Evolutionary conservation across 2,797 vertebrate species (phyloP), one percentile per base, ranked within the genome.

Genomic region (Amazonetta brasiliensis): DNA sequence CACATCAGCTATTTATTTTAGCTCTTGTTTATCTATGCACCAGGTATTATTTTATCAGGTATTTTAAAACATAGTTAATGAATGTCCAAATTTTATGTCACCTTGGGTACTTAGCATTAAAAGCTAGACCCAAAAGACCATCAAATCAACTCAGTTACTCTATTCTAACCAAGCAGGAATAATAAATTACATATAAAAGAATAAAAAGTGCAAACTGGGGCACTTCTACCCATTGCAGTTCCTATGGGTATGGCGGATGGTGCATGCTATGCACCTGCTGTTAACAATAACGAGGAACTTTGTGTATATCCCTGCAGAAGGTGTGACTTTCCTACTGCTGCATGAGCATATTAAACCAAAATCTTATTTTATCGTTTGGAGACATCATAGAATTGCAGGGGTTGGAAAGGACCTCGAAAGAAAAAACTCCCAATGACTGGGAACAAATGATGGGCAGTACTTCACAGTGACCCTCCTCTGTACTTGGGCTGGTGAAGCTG

Each of bases 401-500:
- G 41, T 43, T 43, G 41, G 41, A 43, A 43, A 43, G 41, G 41
- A 43, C 41, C 41, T 43, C 16, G 41, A 43, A 43, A 43, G 41
- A 39, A 6, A 5, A 39, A 43, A 8, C 41, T 43, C 41, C 41
- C 41, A 43, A 17, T 59, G 26, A 52, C 6, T 52, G 50, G 50
- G 50, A 28, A 52, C 2, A 9, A 28, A 7, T 3, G 26, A 74
- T 0, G 2, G 48, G 41, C 20, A 18, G 16, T 20, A 4, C 60
- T 83, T 79, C 0, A 0, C 43, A n/a, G 58, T 21, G 58, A 4
- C 26, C 5, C 35, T 19, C 48, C 71, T 18, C 50, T 52, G n/a
- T 26, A 52, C 14, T 19, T 35, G 35, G 30, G 18, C 35, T 46
- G 1, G 2, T 31, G 25, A 89, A 68, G 50, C 11, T 64, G 39